Conservation (phyloP, 2,113 vertebrate genomes). For the Varanus komodoensis region DNA sequence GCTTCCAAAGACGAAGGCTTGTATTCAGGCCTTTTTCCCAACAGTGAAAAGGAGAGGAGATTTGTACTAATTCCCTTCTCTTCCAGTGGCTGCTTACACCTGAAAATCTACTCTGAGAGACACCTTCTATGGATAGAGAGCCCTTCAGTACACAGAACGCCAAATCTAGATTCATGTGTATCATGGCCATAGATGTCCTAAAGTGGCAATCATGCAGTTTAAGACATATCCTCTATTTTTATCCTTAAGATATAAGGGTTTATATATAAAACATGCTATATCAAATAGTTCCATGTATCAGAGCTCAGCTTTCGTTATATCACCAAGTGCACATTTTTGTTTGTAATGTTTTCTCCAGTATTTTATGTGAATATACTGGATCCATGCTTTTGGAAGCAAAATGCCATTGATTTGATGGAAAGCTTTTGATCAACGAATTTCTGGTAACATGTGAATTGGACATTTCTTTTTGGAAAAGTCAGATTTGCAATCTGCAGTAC, state of each 20-base stretch:
- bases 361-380: neutral
- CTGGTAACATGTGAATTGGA: slow-evolving; percentile 20
- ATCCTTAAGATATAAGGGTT: neutral
- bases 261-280: neutral
- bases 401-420: slow-evolving; percentile 27
- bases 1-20: neutral
- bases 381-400: slow-evolving; percentile 22
- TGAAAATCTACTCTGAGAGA: neutral
- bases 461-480: slow-evolving; percentile 39
- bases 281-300: neutral
- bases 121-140: neutral
- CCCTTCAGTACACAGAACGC: neutral
- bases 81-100: neutral
- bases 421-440: slow-evolving; percentile 33
- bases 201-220: neutral
- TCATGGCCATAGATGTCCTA: neutral
- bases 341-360: too few relatives aligned
- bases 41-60: too few relatives aligned
- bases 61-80: too few relatives aligned
- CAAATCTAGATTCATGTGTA: too few relatives aligned
- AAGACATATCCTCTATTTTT: neutral
- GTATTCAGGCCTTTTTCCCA: too few relatives aligned
- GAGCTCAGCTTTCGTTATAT: neutral
- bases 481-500: neutral
- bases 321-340: too few relatives aligned